Conservation (phyloP, 1,140 invertebrate genomes). For the Parapsyche elsis region DNA sequence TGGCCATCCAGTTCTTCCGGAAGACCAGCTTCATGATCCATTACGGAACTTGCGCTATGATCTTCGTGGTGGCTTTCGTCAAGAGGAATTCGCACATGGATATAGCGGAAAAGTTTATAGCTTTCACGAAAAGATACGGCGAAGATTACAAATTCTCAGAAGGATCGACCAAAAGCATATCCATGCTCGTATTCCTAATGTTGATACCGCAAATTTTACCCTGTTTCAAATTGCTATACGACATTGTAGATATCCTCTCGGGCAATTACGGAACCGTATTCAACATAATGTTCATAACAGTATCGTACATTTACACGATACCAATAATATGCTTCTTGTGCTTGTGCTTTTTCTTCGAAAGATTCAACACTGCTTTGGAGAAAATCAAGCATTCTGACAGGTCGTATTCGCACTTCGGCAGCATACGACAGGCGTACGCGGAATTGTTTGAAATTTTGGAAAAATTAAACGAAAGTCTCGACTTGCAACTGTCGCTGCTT, state of each 20-base stretch:
- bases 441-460: slow-evolving; percentile 35
- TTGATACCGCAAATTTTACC: neutral
- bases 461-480: slow-evolving; percentile 18
- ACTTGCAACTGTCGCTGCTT: neutral
- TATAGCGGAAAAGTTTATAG: neutral
- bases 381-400: slow-evolving; percentile 1
- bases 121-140: slow-evolving; percentile 15
- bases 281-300: slow-evolving; percentile 16
- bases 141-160: slow-evolving; percentile 15
- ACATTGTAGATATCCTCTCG: neutral
- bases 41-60: slow-evolving; percentile 22
- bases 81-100: slow-evolving; percentile 24
- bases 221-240: neutral
- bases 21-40: neutral
- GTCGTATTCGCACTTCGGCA: neutral
- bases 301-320: slow-evolving; percentile 9
- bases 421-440: slow-evolving; percentile 2
- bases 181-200: neutral
- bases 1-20: slow-evolving; percentile 25
- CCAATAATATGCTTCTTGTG: neutral
- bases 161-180: neutral
- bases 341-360: slow-evolving; percentile 15
- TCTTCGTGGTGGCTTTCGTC: neutral
- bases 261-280: neutral
- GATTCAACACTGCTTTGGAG: slow-evolving; percentile 1